Percentiles rank a stretch among this genome's conserved stretches.
Conservation (phyloP, 2,888 invertebrate genomes). For the Hedychridium roseum region DNA sequence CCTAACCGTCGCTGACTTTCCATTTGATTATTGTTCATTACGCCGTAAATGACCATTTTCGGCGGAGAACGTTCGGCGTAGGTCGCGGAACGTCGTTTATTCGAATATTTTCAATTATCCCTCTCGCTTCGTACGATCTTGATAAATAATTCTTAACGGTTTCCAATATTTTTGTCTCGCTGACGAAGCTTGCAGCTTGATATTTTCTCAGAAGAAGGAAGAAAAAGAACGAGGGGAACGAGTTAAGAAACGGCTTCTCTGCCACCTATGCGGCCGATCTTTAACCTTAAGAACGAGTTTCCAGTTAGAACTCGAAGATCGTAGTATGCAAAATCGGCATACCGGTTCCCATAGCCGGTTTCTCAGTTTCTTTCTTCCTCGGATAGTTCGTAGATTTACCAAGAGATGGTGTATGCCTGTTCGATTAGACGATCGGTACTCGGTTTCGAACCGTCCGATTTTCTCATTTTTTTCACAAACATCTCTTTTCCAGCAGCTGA, state of each 20-base stretch:
- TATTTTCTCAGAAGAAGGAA: constrained; percentile 9
- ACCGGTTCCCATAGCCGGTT: constrained; percentile 15
- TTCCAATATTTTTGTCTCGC: too few relatives aligned
- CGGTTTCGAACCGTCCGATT: background rate
- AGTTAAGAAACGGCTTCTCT: constrained; percentile 31
- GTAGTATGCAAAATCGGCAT: background rate
- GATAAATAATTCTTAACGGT: too few relatives aligned
- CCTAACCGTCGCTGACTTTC: too few relatives aligned
- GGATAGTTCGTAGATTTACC: constrained; percentile 38
- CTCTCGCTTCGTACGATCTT: too few relatives aligned
- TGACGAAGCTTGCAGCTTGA: background rate
- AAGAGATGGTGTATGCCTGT: constrained; percentile 43
- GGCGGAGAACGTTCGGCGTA: too few relatives aligned
- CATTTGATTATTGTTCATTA: too few relatives aligned
- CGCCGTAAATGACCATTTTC: too few relatives aligned
- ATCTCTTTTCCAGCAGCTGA: constrained; percentile 1
- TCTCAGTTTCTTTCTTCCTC: constrained; percentile 33
- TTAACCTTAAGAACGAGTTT: constrained; percentile 46
- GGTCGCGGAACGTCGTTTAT: too few relatives aligned
- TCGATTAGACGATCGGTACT: constrained; percentile 8
- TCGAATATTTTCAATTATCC: too few relatives aligned
- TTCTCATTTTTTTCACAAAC: background rate
- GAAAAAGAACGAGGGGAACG: constrained; percentile 34
- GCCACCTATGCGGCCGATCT: constrained; percentile 34
- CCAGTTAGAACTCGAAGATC: background rate